phyloP scores from a whole-genome alignment of 2,888 invertebrate species.

The Trachelus stipa region DNA sequence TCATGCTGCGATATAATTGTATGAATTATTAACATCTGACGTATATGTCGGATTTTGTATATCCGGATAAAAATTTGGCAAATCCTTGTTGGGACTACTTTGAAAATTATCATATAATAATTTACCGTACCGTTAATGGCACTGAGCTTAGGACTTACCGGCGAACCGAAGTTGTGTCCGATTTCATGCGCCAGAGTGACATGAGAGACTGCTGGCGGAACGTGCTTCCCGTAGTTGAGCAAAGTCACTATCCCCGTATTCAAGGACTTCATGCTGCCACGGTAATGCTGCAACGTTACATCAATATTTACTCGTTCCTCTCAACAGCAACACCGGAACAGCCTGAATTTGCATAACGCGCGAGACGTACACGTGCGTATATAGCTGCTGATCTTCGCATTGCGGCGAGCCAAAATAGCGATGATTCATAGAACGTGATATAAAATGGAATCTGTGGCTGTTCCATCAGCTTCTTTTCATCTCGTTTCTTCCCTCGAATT shows the following conservation, averaged over 20 bases:
- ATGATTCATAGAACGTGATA: not conserved
- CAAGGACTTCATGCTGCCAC: constrained; percentile 91
- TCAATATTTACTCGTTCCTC: not conserved
- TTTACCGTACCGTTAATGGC: not conserved
- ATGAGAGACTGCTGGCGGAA: constrained; percentile 98
- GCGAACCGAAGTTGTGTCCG: constrained; percentile 98
- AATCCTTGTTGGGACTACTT: not conserved
- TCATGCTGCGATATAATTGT: constrained; percentile 79
- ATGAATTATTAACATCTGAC: not conserved
- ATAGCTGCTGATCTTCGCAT: not conserved
- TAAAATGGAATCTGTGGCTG: not conserved
- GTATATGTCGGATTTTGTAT: not conserved
- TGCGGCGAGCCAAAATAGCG: not conserved
- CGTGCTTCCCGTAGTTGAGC: constrained; percentile 97
- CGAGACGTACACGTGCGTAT: not conserved
- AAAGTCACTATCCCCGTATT: constrained; percentile 99
- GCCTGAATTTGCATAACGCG: not conserved
- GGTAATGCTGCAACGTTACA: constrained; percentile 81
- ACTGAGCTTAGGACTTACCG: constrained; percentile 72
- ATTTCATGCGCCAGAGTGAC: constrained; percentile 99
- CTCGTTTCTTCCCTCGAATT: not conserved
- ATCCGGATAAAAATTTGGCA: too few species aligned
- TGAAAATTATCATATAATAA: not conserved
- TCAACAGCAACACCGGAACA: not conserved
- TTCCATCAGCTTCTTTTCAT: not conserved